A percentile compares a stretch with the other conserved stretches of the same genome.
These are phyloP conservation scores for Drosophila kambysellisi DNA, from an alignment of 2,888 invertebrate species.

Conservation along the genomic window DNA sequence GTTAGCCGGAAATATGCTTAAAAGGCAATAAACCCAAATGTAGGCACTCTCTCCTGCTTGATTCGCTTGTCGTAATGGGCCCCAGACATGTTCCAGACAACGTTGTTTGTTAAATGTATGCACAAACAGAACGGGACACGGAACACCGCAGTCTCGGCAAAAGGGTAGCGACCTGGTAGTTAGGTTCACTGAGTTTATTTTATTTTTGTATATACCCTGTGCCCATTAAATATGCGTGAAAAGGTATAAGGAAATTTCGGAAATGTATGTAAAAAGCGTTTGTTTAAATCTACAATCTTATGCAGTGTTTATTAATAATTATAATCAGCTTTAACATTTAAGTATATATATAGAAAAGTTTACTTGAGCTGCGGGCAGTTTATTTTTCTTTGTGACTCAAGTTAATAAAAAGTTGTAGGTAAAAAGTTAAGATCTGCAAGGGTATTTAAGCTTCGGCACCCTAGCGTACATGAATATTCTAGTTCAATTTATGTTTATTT, in stretches of 20 bases:
- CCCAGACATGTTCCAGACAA: constrained; percentile 71
- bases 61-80: constrained; percentile 47
- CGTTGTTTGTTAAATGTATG: constrained; percentile 60
- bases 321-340: too few species aligned
- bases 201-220: constrained; percentile 5
- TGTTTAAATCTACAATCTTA: background rate
- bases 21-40: constrained; percentile 73
- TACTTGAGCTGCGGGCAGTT: background rate
- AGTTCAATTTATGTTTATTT: constrained; percentile 16
- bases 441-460: background rate
- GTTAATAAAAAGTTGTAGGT: background rate
- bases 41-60: constrained; percentile 27
- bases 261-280: background rate
- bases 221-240: background rate
- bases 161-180: constrained; percentile 56
- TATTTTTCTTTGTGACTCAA: background rate
- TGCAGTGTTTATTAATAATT: background rate
- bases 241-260: background rate
- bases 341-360: background rate
- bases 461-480: background rate
- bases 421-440: background rate
- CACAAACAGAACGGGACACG: constrained; percentile 37
- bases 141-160: constrained; percentile 16
- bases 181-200: constrained; percentile 33
- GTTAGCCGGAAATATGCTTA: constrained; percentile 73